Percentiles rank a stretch among this genome's conserved stretches.
These are phyloP conservation scores for Cassiopea xamachana DNA, from an alignment of 30 jellyfish, hydroid and myxozoan genomes.

Conservation along the genomic window DNA sequence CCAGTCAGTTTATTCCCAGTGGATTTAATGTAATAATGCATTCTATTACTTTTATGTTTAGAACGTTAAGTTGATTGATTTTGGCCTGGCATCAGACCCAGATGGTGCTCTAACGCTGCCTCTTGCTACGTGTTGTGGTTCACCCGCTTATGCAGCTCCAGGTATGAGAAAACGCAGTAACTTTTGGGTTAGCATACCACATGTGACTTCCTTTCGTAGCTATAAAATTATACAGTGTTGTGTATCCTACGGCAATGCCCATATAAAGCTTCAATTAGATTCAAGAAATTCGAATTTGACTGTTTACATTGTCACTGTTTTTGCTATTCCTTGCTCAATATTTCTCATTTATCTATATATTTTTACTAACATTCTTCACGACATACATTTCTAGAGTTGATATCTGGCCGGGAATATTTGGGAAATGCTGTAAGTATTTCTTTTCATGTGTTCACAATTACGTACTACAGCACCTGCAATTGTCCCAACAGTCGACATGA, in stretches of 20 bases:
- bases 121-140: conserved; percentile 97
- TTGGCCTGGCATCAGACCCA: conserved; percentile 98
- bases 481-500: too few relatives aligned
- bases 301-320: too few relatives aligned
- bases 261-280: background rate
- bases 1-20: background rate
- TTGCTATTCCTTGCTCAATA: too few relatives aligned
- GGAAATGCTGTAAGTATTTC: conserved; percentile 85
- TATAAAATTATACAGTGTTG: too few relatives aligned
- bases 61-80: conserved; percentile 90
- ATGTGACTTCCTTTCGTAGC: too few relatives aligned
- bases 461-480: too few relatives aligned
- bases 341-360: too few relatives aligned
- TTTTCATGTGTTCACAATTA: background rate
- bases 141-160: conserved; percentile 99
- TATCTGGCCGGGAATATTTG: conserved; percentile 86
- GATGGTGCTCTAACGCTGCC: conserved; percentile 84
- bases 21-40: background rate
- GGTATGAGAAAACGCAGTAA: conserved; percentile 42
- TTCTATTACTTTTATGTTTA: background rate
- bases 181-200: background rate
- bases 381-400: conserved; percentile 54
- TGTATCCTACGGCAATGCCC: too few relatives aligned
- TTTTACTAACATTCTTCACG: background rate
- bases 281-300: too few relatives aligned